Evolutionary conservation across 2,113 vertebrate genomes (phyloP).

Genomic region (Accipiter virgatus): DNA sequence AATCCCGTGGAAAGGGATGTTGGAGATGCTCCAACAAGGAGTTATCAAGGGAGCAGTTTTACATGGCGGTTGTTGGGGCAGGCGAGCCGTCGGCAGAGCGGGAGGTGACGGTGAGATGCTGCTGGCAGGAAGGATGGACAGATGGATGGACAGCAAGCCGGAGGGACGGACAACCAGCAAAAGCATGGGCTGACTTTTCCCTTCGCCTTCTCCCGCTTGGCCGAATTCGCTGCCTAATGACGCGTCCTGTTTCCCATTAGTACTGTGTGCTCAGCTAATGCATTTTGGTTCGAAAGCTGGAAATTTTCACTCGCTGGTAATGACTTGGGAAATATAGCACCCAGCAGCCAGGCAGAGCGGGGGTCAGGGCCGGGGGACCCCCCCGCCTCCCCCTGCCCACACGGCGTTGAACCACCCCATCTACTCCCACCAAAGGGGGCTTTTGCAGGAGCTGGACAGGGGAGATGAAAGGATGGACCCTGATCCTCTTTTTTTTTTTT

Average conservation of each 20-base stretch:
- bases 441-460: background rate
- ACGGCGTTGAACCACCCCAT: background rate
- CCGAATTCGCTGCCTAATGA: conserved; percentile 67
- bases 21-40: fast-evolving
- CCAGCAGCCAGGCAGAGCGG: background rate
- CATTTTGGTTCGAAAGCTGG: conserved; percentile 65
- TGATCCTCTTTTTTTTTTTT: background rate
- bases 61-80: fast-evolving
- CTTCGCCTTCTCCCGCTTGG: fast-evolving
- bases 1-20: fast-evolving
- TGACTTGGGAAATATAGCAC: conserved; percentile 83
- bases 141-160: fast-evolving
- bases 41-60: fast-evolving
- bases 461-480: background rate
- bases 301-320: conserved; percentile 79
- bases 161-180: fast-evolving
- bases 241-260: conserved; percentile 76
- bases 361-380: background rate
- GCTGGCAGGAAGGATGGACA: background rate
- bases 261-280: conserved; percentile 84
- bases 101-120: background rate
- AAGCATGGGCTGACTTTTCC: background rate
- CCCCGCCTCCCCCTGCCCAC: background rate
- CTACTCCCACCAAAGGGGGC: background rate
- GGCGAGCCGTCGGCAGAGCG: fast-evolving